Evolutionary conservation across 2,888 invertebrate species (phyloP).

Genomic region (Ametastegia equiseti): DNA sequence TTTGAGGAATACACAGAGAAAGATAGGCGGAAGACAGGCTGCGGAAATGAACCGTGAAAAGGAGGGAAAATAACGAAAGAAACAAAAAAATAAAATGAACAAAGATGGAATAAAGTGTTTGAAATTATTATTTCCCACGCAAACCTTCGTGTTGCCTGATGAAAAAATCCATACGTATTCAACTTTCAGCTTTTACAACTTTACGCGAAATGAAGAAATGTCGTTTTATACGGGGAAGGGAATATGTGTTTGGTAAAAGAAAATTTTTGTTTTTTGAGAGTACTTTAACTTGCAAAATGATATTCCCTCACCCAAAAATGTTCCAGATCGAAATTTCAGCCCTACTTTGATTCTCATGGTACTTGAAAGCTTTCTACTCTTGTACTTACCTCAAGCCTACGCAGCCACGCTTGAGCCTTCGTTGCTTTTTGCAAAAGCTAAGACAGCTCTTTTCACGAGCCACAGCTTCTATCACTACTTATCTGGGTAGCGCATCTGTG

Average conservation of each 20-base stretch:
- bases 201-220: not conserved
- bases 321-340: too few relatives aligned
- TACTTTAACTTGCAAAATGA: too few relatives aligned
- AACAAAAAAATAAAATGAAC: not conserved
- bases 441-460: conserved; percentile 69
- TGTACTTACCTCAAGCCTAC: not conserved
- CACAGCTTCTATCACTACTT: conserved; percentile 68
- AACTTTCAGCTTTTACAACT: conserved; percentile 15
- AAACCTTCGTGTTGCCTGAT: conserved; percentile 39
- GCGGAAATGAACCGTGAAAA: conserved; percentile 39
- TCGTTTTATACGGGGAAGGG: not conserved
- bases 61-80: not conserved
- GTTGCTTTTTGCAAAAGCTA: conserved; percentile 11
- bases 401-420: not conserved
- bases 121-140: conserved; percentile 44
- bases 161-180: conserved; percentile 39
- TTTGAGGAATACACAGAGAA: conserved; percentile 25
- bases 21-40: conserved; percentile 25
- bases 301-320: too few relatives aligned
- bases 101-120: conserved; percentile 1
- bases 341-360: not conserved
- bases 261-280: too few relatives aligned
- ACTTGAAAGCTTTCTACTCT: not conserved
- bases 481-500: conserved; percentile 68
- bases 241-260: not conserved